phyloP scores from a whole-genome alignment of 2,797 vertebrate species.

The Ctenosaura bakeri region DNA sequence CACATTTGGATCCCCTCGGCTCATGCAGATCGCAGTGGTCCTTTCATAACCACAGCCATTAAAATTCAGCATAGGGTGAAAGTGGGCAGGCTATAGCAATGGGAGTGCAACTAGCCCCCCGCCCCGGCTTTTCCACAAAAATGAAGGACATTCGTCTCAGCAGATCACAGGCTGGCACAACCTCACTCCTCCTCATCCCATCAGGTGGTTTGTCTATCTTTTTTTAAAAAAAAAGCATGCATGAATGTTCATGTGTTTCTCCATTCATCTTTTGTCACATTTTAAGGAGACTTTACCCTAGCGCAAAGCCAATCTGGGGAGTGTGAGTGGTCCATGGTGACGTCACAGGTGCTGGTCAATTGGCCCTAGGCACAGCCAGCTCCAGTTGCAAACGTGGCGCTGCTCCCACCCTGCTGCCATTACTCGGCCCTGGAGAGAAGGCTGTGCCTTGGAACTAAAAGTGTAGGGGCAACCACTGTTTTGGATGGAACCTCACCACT shows the following conservation, averaged over 20 bases:
- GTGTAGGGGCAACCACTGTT: neutral
- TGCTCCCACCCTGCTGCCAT: too few species aligned
- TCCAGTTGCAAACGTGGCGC: neutral
- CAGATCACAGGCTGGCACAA: neutral
- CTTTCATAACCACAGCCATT: neutral
- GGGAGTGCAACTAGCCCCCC: too few species aligned
- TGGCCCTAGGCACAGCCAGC: neutral
- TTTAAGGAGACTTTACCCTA: neutral
- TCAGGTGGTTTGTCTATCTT: neutral
- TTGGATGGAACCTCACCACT: too few species aligned
- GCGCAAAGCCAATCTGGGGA: neutral
- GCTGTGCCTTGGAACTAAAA: neutral
- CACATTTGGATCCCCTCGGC: too few species aligned
- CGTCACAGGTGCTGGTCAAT: too few species aligned
- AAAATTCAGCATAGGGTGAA: neutral
- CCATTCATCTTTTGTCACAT: neutral
- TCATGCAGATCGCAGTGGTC: too few species aligned
- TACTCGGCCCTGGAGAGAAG: neutral
- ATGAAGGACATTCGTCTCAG: neutral
- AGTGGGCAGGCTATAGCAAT: neutral
- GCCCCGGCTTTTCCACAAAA: neutral
- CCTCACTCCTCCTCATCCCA: too few species aligned
- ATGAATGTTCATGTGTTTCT: neutral
- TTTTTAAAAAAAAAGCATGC: neutral
- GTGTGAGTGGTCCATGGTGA: neutral